Conservation (phyloP, 53 echinoderm and acorn worm genomes). For the Temnopleurus reevesii region DNA sequence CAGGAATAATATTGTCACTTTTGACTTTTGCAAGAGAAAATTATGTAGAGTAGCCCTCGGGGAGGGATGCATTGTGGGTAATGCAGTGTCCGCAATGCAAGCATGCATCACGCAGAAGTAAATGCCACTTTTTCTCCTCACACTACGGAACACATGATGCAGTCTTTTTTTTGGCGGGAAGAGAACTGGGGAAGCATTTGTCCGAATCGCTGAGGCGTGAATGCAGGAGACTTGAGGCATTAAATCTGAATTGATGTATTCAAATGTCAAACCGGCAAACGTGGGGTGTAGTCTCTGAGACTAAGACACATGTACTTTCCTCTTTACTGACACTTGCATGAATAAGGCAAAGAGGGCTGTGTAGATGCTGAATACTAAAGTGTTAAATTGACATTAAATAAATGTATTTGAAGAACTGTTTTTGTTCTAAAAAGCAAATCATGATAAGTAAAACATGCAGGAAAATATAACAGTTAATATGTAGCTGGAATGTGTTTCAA, state of each 20-base stretch:
- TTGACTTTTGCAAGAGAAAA: slow-evolving; percentile 10
- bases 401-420: too few species aligned
- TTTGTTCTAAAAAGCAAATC: too few species aligned
- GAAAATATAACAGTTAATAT: too few species aligned
- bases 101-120: slow-evolving; percentile 1
- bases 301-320: neutral
- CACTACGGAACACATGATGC: neutral
- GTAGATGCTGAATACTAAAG: too few species aligned
- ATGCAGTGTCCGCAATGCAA: neutral
- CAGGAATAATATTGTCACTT: slow-evolving; percentile 3
- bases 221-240: slow-evolving; percentile 45
- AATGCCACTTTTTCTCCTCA: slow-evolving; percentile 13
- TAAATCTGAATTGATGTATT: slow-evolving; percentile 52
- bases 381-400: too few species aligned
- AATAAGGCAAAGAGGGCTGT: too few species aligned
- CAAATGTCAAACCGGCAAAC: slow-evolving; percentile 28
- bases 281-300: neutral
- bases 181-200: slow-evolving; percentile 1
- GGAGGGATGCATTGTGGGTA: neutral
- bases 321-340: neutral
- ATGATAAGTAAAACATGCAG: too few species aligned
- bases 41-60: slow-evolving; percentile 18
- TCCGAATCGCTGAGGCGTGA: slow-evolving; percentile 35
- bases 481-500: too few species aligned
- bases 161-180: neutral